These are phyloP conservation scores for Gymnarchus niloticus DNA, from an alignment of 2,113 vertebrate species.

Conservation along the genomic window DNA sequence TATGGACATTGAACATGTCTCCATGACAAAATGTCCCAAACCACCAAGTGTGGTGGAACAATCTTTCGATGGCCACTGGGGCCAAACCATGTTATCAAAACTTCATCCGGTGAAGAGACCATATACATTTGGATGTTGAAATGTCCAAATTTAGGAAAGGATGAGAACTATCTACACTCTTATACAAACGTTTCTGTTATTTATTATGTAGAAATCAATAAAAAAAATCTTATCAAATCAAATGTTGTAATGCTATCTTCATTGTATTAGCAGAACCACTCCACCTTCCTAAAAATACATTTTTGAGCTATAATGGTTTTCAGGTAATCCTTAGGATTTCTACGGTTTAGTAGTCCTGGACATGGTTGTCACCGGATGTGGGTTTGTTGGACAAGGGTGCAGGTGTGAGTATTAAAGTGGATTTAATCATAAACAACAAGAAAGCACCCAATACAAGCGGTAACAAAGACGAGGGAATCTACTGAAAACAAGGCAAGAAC, in stretches of 20 bases:
- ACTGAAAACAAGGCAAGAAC: no score
- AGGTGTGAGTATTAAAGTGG: no score
- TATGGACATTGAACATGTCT: background rate
- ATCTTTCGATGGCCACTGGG: no score
- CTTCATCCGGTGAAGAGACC: background rate
- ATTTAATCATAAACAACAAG: no score
- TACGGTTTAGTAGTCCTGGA: background rate
- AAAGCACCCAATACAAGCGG: no score
- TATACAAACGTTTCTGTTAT: background rate
- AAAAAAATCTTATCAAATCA: background rate
- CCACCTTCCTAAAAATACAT: no score
- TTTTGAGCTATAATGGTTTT: background rate
- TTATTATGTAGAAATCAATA: background rate
- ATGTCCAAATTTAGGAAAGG: background rate
- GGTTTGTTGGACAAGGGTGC: no score
- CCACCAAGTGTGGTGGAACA: background rate
- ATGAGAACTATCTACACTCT: background rate
- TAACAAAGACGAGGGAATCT: no score
- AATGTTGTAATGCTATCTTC: no score
- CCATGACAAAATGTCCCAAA: constrained; percentile 4
- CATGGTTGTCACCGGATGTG: no score
- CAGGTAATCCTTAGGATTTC: background rate
- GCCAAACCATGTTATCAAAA: background rate
- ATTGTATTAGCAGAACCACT: no score
- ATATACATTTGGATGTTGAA: background rate